These are phyloP conservation scores for Pogonognathellus flavescens DNA, from an alignment of 1,140 invertebrate genomes.

Conservation along the genomic window DNA sequence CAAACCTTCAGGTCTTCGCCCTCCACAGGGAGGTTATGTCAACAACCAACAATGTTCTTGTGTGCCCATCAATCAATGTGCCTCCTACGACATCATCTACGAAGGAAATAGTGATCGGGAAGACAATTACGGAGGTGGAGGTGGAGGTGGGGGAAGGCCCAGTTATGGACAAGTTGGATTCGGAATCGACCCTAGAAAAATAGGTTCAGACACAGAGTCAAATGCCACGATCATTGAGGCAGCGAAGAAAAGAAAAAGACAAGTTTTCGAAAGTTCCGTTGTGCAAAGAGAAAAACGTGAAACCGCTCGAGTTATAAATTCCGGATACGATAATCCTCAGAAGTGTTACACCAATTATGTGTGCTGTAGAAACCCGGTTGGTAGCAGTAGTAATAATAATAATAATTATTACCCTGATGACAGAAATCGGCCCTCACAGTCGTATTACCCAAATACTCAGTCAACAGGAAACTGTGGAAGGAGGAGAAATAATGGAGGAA, in stretches of 20 bases:
- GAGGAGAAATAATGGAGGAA: constrained; percentile 82
- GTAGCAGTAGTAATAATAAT: neutral
- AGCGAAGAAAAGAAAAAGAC: constrained; percentile 11
- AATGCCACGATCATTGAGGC: constrained; percentile 60
- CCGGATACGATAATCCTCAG: neutral
- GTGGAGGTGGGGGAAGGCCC: constrained; percentile 54
- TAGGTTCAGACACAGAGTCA: constrained; percentile 49
- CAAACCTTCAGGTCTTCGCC: neutral
- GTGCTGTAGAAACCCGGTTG: constrained; percentile 61
- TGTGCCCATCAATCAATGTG: constrained; percentile 61
- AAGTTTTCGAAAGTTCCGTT: neutral
- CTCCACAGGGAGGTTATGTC: constrained; percentile 49
- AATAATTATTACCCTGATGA: neutral
- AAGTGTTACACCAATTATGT: constrained; percentile 56
- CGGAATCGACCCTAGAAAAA: constrained; percentile 66
- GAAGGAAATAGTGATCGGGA: constrained; percentile 4
- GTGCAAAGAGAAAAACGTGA: constrained; percentile 12
- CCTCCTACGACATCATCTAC: constrained; percentile 60
- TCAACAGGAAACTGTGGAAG: constrained; percentile 77
- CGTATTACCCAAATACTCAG: constrained; percentile 64
- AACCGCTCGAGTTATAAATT: constrained; percentile 34
- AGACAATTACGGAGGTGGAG: constrained; percentile 19
- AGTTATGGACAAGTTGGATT: constrained; percentile 63
- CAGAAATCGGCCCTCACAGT: neutral
- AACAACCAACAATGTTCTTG: constrained; percentile 55